Percentiles rank a stretch among this genome's conserved stretches.
Conservation (phyloP, 1,140 invertebrate species). For the Danaus plexippus region DNA sequence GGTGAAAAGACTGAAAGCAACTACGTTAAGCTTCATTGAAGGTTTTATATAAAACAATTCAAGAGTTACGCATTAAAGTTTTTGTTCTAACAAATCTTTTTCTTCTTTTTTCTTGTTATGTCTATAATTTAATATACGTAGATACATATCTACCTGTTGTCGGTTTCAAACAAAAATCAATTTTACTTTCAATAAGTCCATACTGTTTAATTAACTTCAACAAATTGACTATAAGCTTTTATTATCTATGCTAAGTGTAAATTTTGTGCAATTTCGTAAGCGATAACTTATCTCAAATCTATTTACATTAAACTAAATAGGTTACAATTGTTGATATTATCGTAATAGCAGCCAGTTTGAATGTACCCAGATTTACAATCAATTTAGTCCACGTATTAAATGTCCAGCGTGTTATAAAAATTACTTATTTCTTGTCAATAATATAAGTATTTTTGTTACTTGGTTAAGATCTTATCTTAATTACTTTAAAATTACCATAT, state of each 20-base stretch:
- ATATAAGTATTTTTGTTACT: no score
- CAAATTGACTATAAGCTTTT: slow-evolving; percentile 6
- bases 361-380: no score
- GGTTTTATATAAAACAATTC: slow-evolving; percentile 3
- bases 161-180: no score
- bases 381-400: no score
- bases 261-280: slow-evolving; percentile 2
- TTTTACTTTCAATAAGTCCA: neutral
- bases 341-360: no score
- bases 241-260: neutral
- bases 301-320: slow-evolving; percentile 8
- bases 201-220: slow-evolving; percentile 7
- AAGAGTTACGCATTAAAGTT: neutral
- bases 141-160: neutral
- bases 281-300: neutral
- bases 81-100: slow-evolving; percentile 3
- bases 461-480: no score
- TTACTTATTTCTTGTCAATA: no score
- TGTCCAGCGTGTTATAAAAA: no score
- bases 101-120: slow-evolving; percentile 7
- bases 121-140: neutral
- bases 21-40: slow-evolving; percentile 6
- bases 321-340: neutral
- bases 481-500: no score
- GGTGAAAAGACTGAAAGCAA: slow-evolving; percentile 24